Conservation (phyloP, 2,113 vertebrate species). For the Machaerirhynchus nigripectus region DNA sequence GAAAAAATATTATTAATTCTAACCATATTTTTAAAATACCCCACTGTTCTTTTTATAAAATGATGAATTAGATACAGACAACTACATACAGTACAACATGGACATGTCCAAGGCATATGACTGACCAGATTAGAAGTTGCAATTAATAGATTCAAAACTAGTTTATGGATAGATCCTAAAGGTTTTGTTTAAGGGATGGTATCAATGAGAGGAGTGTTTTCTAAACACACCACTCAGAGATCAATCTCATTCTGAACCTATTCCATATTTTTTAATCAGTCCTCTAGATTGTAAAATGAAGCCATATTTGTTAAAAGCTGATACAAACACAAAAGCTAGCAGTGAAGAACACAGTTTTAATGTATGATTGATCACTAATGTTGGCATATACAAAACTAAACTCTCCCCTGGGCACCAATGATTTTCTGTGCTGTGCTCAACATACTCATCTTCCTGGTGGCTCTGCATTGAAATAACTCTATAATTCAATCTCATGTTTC, state of each 20-base stretch:
- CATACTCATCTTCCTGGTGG: background rate
- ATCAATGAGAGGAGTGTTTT: background rate
- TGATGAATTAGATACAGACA: background rate
- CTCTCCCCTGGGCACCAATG: background rate
- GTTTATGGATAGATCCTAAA: background rate
- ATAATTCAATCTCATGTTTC: slow-evolving; percentile 1
- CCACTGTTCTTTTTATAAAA: background rate
- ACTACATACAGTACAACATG: background rate
- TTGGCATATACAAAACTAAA: background rate
- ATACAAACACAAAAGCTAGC: background rate
- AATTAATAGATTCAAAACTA: background rate
- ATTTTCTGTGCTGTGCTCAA: background rate
- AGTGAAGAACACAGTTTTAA: background rate
- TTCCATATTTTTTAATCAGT: background rate
- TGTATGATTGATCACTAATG: background rate
- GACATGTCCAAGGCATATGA: background rate
- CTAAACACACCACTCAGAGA: background rate
- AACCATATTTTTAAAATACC: fast-evolving
- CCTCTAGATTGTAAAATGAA: background rate
- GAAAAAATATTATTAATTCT: background rate
- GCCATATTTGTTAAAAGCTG: background rate
- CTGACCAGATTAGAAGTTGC: background rate
- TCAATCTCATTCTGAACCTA: background rate
- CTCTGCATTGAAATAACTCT: background rate
- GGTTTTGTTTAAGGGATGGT: background rate